phyloP scores from a whole-genome alignment of 64 coral and sea anemone genomes.

The Montipora cactus region DNA sequence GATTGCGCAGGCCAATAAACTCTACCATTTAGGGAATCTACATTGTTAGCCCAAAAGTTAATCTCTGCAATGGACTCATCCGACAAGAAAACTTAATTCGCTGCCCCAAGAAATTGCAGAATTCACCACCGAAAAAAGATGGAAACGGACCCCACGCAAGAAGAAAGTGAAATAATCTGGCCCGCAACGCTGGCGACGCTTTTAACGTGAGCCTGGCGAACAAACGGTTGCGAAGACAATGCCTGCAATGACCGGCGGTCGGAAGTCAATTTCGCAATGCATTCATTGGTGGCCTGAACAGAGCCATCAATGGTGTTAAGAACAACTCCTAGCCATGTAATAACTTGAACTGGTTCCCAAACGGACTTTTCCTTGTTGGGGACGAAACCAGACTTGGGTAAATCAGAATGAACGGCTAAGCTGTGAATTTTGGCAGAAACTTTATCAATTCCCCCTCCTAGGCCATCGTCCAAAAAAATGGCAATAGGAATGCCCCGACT shows the following conservation, averaged over 20 bases:
- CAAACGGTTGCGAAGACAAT: background rate
- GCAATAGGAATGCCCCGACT: slow-evolving; percentile 22
- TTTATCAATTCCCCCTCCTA: background rate
- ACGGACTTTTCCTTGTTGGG: slow-evolving; percentile 36
- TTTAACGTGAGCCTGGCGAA: background rate
- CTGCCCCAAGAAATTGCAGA: slow-evolving; percentile 23
- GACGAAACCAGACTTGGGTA: slow-evolving; percentile 55
- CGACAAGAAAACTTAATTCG: background rate
- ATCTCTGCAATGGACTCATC: slow-evolving; percentile 31
- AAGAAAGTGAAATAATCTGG: slow-evolving; percentile 67
- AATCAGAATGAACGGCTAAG: background rate
- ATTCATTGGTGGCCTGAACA: slow-evolving; percentile 9
- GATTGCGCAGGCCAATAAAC: background rate
- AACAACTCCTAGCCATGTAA: slow-evolving; percentile 51
- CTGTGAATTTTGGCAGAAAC: background rate
- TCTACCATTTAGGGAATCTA: slow-evolving; percentile 16
- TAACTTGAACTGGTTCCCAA: slow-evolving; percentile 48
- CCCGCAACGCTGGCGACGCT: slow-evolving; percentile 23
- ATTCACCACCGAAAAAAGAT: slow-evolving; percentile 31
- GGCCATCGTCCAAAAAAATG: slow-evolving; percentile 23
- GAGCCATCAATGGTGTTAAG: slow-evolving; percentile 36
- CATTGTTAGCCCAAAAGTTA: slow-evolving; percentile 49
- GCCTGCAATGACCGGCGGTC: background rate
- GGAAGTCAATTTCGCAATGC: slow-evolving; percentile 21
- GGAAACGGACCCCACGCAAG: slow-evolving; percentile 11